These are phyloP conservation scores for Papilio polyxenes DNA, from an alignment of 1,140 invertebrate species.

Conservation along the genomic window DNA sequence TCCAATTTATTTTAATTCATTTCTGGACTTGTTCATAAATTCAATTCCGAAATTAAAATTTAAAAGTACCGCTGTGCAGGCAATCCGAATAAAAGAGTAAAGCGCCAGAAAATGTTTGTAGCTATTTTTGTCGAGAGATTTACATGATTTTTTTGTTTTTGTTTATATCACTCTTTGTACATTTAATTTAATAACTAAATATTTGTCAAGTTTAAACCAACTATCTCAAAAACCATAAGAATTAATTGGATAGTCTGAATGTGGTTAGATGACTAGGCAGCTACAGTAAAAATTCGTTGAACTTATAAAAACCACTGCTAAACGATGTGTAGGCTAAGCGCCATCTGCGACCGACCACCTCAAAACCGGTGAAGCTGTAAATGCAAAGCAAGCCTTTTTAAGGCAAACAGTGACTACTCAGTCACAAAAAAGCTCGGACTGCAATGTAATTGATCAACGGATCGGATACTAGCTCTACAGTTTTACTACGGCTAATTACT, in stretches of 20 bases:
- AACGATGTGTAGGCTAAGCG: too few relatives aligned
- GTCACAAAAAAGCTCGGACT: too few relatives aligned
- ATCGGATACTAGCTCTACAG: too few relatives aligned
- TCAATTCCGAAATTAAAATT: slow-evolving; percentile 19
- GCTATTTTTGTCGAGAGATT: neutral
- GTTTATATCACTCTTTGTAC: neutral
- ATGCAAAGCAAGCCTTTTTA: too few relatives aligned
- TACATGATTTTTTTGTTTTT: neutral
- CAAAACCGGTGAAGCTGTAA: too few relatives aligned
- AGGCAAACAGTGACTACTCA: too few relatives aligned
- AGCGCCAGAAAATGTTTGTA: neutral
- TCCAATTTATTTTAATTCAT: slow-evolving; percentile 28
- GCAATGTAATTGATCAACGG: too few relatives aligned
- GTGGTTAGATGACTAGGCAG: neutral
- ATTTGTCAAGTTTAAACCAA: neutral
- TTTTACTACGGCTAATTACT: neutral
- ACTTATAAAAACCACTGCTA: too few relatives aligned
- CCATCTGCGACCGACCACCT: too few relatives aligned
- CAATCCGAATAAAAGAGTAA: slow-evolving; percentile 22
- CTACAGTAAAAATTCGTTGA: too few relatives aligned
- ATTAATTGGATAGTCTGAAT: neutral
- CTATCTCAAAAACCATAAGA: neutral
- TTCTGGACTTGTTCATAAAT: slow-evolving; percentile 13
- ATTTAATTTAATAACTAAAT: too few relatives aligned
- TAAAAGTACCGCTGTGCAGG: neutral